Conservation (phyloP, 2,888 invertebrate genomes). For the Luperina nickerlii region DNA sequence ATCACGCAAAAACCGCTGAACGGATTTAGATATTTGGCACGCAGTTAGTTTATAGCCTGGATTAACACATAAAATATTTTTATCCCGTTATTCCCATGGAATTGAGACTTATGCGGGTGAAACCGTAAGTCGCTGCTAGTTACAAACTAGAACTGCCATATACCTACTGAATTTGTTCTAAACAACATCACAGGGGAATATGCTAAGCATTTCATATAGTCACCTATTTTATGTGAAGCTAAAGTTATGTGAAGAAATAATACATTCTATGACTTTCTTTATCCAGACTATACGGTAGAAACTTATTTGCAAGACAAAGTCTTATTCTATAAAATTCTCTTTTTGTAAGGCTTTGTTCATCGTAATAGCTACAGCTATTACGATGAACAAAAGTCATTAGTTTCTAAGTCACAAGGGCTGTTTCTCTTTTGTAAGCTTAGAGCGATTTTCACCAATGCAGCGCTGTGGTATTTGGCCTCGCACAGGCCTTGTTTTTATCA, state of each 20-base stretch:
- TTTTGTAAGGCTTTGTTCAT: neutral
- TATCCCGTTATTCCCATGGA: no score
- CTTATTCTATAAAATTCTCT: neutral
- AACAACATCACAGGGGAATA: neutral
- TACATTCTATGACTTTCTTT: constrained; percentile 12
- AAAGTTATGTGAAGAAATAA: constrained; percentile 1
- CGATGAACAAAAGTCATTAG: no score
- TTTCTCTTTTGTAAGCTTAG: neutral
- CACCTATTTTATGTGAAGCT: neutral
- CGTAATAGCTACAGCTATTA: no score
- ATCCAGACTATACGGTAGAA: neutral
- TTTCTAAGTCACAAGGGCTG: no score
- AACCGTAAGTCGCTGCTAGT: no score
- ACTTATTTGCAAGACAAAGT: constrained; percentile 5
- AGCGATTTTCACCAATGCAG: neutral
- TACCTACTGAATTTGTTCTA: neutral
- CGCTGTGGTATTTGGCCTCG: no score
- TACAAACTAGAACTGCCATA: neutral
- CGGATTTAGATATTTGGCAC: no score
- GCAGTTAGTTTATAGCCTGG: no score
- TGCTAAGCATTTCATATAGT: neutral
- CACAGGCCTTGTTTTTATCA: no score
- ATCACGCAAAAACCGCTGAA: no score
- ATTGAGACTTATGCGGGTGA: neutral
- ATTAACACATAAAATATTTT: neutral